These are phyloP conservation scores for Imbricaverruca yamaguchii DNA, from an alignment of 2,888 invertebrate species.

Conservation along the genomic window DNA sequence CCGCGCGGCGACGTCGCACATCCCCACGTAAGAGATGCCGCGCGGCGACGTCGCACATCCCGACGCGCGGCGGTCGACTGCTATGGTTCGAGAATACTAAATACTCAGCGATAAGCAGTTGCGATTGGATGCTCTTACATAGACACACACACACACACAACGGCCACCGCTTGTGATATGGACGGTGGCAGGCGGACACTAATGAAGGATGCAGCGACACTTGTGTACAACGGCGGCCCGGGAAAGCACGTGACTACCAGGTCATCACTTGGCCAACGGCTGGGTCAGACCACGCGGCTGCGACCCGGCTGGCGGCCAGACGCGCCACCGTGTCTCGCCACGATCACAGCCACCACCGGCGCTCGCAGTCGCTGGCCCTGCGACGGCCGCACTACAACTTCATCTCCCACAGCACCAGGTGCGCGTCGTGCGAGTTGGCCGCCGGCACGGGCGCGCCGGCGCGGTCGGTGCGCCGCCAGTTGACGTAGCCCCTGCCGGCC, in stretches of 20 bases:
- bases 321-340: not conserved
- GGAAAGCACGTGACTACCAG: conserved; percentile 13
- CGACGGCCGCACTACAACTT: conserved; percentile 43
- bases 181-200: not conserved
- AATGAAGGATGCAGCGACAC: not conserved
- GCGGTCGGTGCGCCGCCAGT: conserved; percentile 63
- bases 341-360: not conserved
- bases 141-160: not conserved
- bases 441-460: conserved; percentile 45
- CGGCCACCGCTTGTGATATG: not conserved
- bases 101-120: not conserved
- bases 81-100: too few species aligned
- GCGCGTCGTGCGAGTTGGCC: conserved; percentile 74
- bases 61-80: too few species aligned
- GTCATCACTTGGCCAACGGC: not conserved
- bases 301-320: too few species aligned
- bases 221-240: not conserved
- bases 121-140: not conserved
- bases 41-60: too few species aligned
- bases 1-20: too few species aligned
- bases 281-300: not conserved
- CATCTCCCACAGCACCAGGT: conserved; percentile 84
- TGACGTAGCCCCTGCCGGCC: conserved; percentile 81
- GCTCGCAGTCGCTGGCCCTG: conserved; percentile 41
- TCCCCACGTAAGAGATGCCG: too few species aligned